Evolutionary conservation across 2,888 invertebrate species (phyloP).

Genomic region (Tipula lateralis): DNA sequence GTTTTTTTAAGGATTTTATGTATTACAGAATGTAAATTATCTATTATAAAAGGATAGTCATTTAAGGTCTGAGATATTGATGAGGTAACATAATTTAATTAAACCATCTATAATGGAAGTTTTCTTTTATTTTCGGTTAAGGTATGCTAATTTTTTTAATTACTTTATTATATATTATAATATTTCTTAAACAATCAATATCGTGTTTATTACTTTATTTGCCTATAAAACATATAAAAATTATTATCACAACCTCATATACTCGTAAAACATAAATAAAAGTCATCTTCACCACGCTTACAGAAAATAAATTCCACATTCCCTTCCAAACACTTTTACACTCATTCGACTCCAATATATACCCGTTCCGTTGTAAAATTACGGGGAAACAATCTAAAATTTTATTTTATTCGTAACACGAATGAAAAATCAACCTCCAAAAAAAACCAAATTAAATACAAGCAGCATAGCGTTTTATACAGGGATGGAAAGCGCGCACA

Average conservation of each 20-base stretch:
- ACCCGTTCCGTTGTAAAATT: background rate
- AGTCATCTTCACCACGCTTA: background rate
- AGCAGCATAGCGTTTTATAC: background rate
- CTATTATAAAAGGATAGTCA: background rate
- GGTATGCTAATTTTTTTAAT: background rate
- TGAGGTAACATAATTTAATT: background rate
- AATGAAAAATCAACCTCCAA: background rate
- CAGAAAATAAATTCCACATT: background rate
- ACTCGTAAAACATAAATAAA: too few species aligned
- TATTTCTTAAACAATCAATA: background rate
- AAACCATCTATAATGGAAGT: background rate
- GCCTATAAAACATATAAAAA: background rate
- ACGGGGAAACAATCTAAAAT: background rate
- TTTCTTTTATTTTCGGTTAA: too few species aligned
- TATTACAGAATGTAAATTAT: background rate
- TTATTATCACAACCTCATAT: background rate
- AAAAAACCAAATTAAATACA: background rate
- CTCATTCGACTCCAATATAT: too few species aligned
- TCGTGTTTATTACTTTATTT: too few species aligned
- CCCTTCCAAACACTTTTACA: background rate
- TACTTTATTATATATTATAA: background rate
- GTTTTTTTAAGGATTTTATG: background rate
- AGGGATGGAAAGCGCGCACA: too few species aligned
- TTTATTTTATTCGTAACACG: background rate
- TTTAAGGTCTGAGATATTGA: background rate